Evolutionary conservation across 2,797 vertebrate genomes (phyloP).

Genomic region (Sebastes miniatus): DNA sequence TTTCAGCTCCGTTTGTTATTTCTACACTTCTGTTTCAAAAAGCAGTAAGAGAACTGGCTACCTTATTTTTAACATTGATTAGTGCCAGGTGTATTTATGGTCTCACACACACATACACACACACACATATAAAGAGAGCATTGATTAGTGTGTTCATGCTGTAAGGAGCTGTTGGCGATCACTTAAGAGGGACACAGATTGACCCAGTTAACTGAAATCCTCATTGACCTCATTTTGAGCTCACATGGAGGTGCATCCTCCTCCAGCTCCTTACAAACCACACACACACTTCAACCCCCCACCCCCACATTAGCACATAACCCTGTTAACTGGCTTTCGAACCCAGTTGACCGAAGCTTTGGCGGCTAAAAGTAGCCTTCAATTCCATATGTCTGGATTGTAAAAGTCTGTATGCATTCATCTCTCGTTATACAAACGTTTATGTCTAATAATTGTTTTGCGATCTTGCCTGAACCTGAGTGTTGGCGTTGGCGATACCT

Average conservation of each 20-base stretch:
- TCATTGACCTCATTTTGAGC: slow-evolving; percentile 58
- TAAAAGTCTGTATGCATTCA: too few species aligned
- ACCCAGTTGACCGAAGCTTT: not conserved
- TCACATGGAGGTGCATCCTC: slow-evolving; percentile 13
- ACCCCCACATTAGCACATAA: not conserved
- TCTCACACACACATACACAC: not conserved
- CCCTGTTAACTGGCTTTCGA: not conserved
- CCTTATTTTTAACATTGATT: not conserved
- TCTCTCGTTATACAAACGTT: too few species aligned
- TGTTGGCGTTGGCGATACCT: too few species aligned
- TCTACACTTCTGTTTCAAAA: slow-evolving; percentile 9
- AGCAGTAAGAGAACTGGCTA: not conserved
- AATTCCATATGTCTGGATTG: too few species aligned
- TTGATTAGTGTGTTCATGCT: slow-evolving; percentile 15
- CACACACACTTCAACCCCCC: not conserved
- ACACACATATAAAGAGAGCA: not conserved
- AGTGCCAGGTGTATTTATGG: not conserved
- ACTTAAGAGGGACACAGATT: slow-evolving; percentile 58
- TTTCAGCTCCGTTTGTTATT: slow-evolving; percentile 36
- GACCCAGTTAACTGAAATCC: slow-evolving; percentile 73
- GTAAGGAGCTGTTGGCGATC: slow-evolving; percentile 13
- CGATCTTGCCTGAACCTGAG: too few species aligned
- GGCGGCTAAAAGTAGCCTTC: not conserved
- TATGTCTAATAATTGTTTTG: too few species aligned
- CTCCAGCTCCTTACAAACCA: not conserved